Base-by-base conservation (phyloP, 2,797 vertebrate species). In the Manis crassicaudata region DNA sequence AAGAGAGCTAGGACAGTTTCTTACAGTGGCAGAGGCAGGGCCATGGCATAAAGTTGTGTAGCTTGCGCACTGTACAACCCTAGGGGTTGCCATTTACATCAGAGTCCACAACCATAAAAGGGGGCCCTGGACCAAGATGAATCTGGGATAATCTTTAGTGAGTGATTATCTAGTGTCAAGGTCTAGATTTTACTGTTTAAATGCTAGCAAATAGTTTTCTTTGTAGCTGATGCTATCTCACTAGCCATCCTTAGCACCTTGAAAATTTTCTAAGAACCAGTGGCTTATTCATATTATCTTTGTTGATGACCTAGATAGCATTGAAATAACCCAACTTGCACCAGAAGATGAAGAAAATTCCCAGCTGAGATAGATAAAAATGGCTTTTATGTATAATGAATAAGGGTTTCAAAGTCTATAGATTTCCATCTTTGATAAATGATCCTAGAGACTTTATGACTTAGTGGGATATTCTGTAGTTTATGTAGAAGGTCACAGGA, bases 301-400 rank as follows among this genome's bases (percentile, higher is more conserved):
- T 93, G n/a, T 70, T 77, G 82, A 91, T 82, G 43, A 88, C 37
- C 50, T 93, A 82, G 32, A 37, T 37, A 65, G 17, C 58, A 90
- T 27, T 94, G 82, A 85, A n/a, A 21, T 81, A 90, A 75, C 27
- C 46, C 29, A 76, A 8, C 4, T 58, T 80, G 23, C n/a, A 56
- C 89, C 54, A 88, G 35, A 75, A 76, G 43, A 50, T 91, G 32
- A 96, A 73, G 79, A 76, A 68, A 60, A 88, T 40, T 75, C 89
- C 50, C 25, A 84, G 67, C 23, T 88, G 77, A 94, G 85, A 94
- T 95, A 81, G n/a, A 50, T 56, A 56, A 79, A 94, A 92, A 84
- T 46, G 25, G 25, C 20, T 88, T 76, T 81, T 50, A 62, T 80
- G 17, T 60, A 58, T 63, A 92, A 50, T 58, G 46, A 96, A 27